These are phyloP conservation scores for Ammodramus savannarum DNA, from an alignment of 2,113 vertebrate species.

Conservation along the genomic window DNA sequence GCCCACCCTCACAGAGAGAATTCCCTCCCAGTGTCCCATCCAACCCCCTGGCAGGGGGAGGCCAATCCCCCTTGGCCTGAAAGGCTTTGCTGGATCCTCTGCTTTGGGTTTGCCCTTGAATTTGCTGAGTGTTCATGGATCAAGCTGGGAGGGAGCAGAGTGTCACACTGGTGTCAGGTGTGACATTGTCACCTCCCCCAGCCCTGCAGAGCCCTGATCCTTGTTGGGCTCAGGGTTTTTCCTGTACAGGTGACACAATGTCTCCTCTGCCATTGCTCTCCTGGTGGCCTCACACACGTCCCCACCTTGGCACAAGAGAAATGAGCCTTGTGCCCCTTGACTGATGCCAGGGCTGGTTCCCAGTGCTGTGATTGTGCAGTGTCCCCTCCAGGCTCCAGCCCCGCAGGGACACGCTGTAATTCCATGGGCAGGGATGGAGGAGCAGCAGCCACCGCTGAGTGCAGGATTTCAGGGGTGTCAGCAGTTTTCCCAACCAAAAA, in stretches of 20 bases:
- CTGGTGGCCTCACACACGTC: accelerated
- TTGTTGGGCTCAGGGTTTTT: not conserved
- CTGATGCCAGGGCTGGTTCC: not conserved
- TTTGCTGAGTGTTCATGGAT: too few relatives aligned
- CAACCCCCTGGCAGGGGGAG: not conserved
- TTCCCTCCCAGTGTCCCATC: not conserved
- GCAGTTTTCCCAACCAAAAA: slow-evolving; percentile 38
- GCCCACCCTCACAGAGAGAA: not conserved
- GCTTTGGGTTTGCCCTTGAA: not conserved
- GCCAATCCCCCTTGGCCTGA: not conserved
- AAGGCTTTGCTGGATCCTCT: not conserved
- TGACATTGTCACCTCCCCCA: not conserved
- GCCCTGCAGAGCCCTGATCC: not conserved
- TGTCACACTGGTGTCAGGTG: accelerated
- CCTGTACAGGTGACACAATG: accelerated
- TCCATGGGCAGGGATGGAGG: not conserved
- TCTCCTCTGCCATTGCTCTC: not conserved
- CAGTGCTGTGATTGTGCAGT: not conserved
- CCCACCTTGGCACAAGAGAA: not conserved
- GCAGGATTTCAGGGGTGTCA: not conserved
- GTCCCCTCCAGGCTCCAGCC: not conserved
- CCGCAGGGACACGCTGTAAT: not conserved
- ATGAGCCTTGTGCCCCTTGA: not conserved
- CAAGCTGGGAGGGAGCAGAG: not conserved
- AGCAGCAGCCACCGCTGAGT: not conserved